A percentile compares a stretch with the other conserved stretches of the same genome.
phyloP scores from a whole-genome alignment of 2,888 invertebrate genomes.

The Venustoraphidia nigricollis region DNA sequence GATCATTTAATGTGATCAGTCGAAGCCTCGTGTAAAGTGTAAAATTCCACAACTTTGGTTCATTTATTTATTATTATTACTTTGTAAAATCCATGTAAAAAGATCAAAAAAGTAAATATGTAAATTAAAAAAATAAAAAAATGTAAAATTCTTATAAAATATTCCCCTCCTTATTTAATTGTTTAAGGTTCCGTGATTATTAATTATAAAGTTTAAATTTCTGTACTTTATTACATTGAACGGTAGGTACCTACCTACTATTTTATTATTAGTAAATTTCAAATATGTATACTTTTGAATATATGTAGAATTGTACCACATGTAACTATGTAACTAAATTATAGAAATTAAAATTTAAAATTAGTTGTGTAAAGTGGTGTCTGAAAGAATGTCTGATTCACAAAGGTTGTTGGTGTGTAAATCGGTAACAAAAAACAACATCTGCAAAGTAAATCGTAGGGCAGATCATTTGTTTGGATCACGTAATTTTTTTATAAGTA shows the following conservation, averaged over 20 bases:
- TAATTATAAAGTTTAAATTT: too few species aligned
- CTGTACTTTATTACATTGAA: too few species aligned
- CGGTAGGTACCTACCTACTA: neutral
- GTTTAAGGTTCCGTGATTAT: too few species aligned
- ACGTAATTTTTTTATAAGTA: too few species aligned
- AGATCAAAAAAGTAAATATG: slow-evolving; percentile 5
- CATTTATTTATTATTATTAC: neutral
- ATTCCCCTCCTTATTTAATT: neutral
- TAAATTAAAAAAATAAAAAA: slow-evolving; percentile 5
- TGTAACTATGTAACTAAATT: slow-evolving; percentile 4
- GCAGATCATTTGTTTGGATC: too few species aligned
- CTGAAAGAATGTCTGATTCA: too few species aligned
- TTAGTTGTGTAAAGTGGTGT: too few species aligned
- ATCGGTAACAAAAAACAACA: too few species aligned
- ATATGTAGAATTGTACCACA: slow-evolving; percentile 1
- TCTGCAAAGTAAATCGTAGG: too few species aligned
- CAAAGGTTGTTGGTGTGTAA: too few species aligned
- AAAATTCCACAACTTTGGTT: slow-evolving; percentile 5
- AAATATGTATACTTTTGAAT: slow-evolving; percentile 7
- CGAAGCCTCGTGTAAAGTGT: slow-evolving; percentile 5
- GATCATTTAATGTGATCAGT: neutral
- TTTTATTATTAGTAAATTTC: slow-evolving; percentile 10
- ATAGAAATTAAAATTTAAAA: neutral
- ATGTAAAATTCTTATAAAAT: slow-evolving; percentile 6
- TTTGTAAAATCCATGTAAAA: slow-evolving; percentile 4